Conservation (phyloP, 2,888 invertebrate species). For the Allophyes oxyacanthae region DNA sequence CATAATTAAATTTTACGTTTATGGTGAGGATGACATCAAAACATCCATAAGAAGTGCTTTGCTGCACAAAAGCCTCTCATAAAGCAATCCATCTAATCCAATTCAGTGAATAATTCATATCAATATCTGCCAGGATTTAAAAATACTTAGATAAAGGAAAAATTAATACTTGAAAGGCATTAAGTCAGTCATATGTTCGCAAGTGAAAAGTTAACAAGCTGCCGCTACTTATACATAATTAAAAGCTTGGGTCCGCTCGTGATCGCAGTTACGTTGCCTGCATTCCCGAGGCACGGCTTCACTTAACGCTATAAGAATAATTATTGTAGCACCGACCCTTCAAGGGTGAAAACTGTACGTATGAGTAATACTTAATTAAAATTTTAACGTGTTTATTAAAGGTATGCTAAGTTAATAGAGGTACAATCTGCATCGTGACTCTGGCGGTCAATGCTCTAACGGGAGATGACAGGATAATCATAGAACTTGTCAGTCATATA, state of each 20-base stretch:
- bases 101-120: no score
- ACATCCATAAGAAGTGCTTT: no score
- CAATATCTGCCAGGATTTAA: neutral
- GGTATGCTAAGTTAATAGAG: no score
- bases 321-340: constrained; percentile 1
- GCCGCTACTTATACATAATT: constrained; percentile 8
- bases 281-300: constrained; percentile 2
- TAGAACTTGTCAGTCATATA: no score
- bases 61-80: no score
- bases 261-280: constrained; percentile 4
- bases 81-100: no score
- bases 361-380: constrained; percentile 7
- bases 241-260: constrained; percentile 12
- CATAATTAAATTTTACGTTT: no score
- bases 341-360: neutral
- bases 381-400: neutral
- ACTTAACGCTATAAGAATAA: constrained; percentile 3
- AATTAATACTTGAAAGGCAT: no score
- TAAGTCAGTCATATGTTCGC: neutral
- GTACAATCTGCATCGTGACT: no score
- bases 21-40: no score
- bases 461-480: no score
- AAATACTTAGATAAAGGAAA: neutral
- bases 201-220: constrained; percentile 7
- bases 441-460: no score